These are phyloP conservation scores for Sinhomidia bicolor DNA, from an alignment of 2,888 invertebrate species.

Conservation along the genomic window DNA sequence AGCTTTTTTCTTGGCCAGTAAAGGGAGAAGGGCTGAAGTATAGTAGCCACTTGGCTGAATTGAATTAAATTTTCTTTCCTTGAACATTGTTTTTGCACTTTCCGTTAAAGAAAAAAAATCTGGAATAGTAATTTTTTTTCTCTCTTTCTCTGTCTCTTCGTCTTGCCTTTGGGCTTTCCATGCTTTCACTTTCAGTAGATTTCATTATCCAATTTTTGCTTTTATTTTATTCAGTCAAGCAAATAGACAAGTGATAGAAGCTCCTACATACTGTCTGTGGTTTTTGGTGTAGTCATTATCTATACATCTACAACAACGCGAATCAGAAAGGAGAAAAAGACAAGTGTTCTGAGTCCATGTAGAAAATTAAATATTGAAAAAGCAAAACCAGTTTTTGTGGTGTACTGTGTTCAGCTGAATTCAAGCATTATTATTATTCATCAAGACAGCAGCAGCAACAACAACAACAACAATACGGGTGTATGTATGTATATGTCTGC, in stretches of 20 bases:
- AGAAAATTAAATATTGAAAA: slow-evolving; percentile 57
- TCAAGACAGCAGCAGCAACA: not conserved
- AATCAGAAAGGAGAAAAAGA: not conserved
- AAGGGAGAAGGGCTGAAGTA: no score
- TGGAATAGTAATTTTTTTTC: not conserved
- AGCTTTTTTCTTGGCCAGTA: not conserved
- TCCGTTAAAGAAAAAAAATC: not conserved
- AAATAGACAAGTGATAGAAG: not conserved
- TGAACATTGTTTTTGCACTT: not conserved
- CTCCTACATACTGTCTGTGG: not conserved
- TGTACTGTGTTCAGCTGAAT: not conserved
- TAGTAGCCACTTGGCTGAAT: slow-evolving; percentile 32
- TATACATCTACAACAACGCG: not conserved
- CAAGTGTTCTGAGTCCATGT: not conserved
- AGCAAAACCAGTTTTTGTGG: not conserved
- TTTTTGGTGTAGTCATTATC: not conserved
- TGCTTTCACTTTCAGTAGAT: slow-evolving; percentile 50
- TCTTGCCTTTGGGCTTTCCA: slow-evolving; percentile 61
- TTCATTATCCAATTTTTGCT: slow-evolving; percentile 9
- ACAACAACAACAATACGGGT: not conserved
- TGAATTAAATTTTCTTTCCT: slow-evolving; percentile 37
- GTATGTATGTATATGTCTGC: not conserved
- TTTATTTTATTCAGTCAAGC: not conserved
- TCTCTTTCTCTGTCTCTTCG: no score
- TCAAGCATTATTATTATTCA: not conserved